Conservation (phyloP, 2,797 vertebrate genomes). For the Pygocentrus nattereri region DNA sequence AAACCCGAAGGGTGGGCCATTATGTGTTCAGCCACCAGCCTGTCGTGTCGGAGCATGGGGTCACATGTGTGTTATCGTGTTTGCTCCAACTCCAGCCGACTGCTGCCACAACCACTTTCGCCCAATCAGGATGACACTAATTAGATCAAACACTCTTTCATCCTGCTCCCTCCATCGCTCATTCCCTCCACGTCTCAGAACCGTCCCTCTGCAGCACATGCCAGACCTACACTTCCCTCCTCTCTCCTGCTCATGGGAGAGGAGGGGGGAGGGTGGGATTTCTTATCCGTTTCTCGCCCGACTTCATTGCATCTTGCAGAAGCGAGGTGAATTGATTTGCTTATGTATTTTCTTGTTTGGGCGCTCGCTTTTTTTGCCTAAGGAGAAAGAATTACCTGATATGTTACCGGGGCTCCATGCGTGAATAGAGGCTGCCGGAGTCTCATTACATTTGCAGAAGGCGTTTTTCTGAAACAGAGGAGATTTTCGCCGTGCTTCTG, state of each 20-base stretch:
- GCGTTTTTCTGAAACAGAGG: slow-evolving; percentile 49
- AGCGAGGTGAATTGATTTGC: slow-evolving; percentile 70
- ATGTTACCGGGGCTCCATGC: slow-evolving; percentile 57
- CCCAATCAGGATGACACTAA: slow-evolving; percentile 59
- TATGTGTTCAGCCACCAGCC: slow-evolving; percentile 33
- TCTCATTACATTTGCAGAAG: slow-evolving; percentile 68
- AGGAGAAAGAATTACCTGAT: slow-evolving; percentile 62
- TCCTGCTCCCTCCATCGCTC: slow-evolving; percentile 40
- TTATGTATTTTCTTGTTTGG: slow-evolving; percentile 67
- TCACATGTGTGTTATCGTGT: slow-evolving; percentile 53
- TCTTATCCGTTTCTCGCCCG: slow-evolving; percentile 58
- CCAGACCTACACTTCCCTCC: slow-evolving; percentile 16
- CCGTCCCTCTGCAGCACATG: not conserved
- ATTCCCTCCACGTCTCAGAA: slow-evolving; percentile 42
- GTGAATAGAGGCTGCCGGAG: slow-evolving; percentile 52
- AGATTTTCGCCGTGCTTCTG: slow-evolving; percentile 46
- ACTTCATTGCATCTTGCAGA: slow-evolving; percentile 56
- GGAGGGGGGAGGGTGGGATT: not conserved
- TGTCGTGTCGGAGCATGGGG: slow-evolving; percentile 31
- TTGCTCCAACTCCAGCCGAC: slow-evolving; percentile 58
- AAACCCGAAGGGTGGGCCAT: not conserved
- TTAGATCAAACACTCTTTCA: slow-evolving; percentile 62
- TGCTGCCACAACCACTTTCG: slow-evolving; percentile 64
- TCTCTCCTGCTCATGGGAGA: slow-evolving; percentile 16
- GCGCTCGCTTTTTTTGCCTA: slow-evolving; percentile 60